Percentiles rank a stretch among this genome's conserved stretches.
Evolutionary conservation across 2,888 invertebrate species (phyloP).

Genomic region (Pandemis cinnamomeana): DNA sequence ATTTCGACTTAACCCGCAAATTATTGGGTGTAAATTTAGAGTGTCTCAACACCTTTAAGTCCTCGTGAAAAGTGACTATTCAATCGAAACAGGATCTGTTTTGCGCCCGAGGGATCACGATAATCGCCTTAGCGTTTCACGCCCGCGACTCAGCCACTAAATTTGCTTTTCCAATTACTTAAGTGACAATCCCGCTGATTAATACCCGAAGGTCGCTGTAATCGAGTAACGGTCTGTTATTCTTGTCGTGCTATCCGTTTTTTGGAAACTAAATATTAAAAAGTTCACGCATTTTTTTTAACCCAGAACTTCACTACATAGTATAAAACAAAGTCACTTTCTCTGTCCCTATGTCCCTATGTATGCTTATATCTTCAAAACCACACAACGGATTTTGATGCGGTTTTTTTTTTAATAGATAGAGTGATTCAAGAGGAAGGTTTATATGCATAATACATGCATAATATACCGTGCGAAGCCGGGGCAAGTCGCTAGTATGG

Average conservation of each 20-base stretch:
- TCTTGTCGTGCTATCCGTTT: background rate
- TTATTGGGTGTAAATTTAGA: background rate
- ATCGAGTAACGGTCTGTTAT: slow-evolving; percentile 3
- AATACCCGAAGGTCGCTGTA: slow-evolving; percentile 4
- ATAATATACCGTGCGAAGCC: too few species aligned
- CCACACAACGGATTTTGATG: too few species aligned
- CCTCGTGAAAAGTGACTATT: slow-evolving; percentile 19
- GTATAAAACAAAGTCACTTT: too few species aligned
- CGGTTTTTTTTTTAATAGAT: too few species aligned
- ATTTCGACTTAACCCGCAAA: background rate
- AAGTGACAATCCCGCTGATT: slow-evolving; percentile 26
- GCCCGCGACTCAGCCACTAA: slow-evolving; percentile 15
- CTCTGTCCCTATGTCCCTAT: too few species aligned
- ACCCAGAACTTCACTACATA: too few species aligned
- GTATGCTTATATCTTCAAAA: too few species aligned
- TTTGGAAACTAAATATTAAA: too few species aligned
- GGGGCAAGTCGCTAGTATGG: too few species aligned
- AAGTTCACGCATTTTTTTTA: too few species aligned
- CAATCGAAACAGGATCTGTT: slow-evolving; percentile 6
- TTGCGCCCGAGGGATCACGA: slow-evolving; percentile 7
- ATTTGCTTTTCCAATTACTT: slow-evolving; percentile 33
- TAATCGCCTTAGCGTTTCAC: slow-evolving; percentile 30
- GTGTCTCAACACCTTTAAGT: background rate
- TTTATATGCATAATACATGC: too few species aligned
- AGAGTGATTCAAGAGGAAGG: too few species aligned